Percentiles rank a stretch among this genome's conserved stretches.
These are phyloP conservation scores for Leptosomus discolor DNA, from an alignment of 2,113 vertebrate genomes.

Conservation along the genomic window DNA sequence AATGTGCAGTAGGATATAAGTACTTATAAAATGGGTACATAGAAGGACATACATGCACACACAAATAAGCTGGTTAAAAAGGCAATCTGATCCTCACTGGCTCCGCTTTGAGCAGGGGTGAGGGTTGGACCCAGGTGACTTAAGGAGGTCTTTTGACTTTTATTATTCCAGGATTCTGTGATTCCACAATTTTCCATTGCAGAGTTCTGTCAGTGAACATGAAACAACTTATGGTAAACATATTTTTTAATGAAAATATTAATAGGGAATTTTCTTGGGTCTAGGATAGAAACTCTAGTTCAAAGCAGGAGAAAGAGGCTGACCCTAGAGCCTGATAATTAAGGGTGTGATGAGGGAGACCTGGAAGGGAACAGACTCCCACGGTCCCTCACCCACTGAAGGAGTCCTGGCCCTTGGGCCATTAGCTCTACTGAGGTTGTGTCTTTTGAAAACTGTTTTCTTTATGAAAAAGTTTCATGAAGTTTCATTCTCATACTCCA, in stretches of 20 bases:
- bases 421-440: background rate
- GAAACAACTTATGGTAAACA: background rate
- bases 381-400: background rate
- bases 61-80: background rate
- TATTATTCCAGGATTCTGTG: background rate
- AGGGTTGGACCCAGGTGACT: background rate
- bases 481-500: background rate
- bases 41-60: background rate
- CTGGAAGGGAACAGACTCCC: background rate
- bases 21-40: background rate
- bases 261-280: background rate
- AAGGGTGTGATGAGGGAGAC: background rate
- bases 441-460: background rate
- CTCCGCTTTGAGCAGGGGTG: background rate
- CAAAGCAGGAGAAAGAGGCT: background rate
- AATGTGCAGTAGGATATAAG: background rate
- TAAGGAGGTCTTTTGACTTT: background rate
- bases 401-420: background rate
- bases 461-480: background rate
- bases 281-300: background rate
- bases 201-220: background rate
- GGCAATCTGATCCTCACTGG: background rate
- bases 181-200: background rate
- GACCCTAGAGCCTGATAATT: background rate
- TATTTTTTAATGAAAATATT: background rate